Conservation (phyloP, 2,888 invertebrate genomes). For the Brachyptera risi region DNA sequence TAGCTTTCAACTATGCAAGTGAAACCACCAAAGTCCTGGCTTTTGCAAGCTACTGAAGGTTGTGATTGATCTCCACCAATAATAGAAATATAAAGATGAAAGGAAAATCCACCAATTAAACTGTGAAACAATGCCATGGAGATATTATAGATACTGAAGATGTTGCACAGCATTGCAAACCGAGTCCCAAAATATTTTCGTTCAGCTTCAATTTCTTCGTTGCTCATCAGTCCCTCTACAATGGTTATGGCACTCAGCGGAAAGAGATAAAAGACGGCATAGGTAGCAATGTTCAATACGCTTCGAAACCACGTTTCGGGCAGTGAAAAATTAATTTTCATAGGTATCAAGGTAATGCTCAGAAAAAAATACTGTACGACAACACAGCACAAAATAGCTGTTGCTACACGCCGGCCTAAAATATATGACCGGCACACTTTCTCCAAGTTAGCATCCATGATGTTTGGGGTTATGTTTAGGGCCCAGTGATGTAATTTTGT, state of each 20-base stretch:
- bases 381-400: slow-evolving; percentile 58
- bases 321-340: slow-evolving; percentile 60
- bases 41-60: slow-evolving; percentile 49
- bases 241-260: slow-evolving; percentile 61
- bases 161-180: slow-evolving; percentile 59
- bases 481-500: no score
- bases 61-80: slow-evolving; percentile 56
- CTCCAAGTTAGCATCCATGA: no score
- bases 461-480: no score
- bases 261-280: slow-evolving; percentile 62
- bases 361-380: slow-evolving; percentile 42
- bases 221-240: slow-evolving; percentile 67
- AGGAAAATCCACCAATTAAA: slow-evolving; percentile 60
- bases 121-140: slow-evolving; percentile 56
- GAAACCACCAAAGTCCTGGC: slow-evolving; percentile 31
- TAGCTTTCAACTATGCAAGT: slow-evolving; percentile 63
- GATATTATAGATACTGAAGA: slow-evolving; percentile 58
- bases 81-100: slow-evolving; percentile 65
- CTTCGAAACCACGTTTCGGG: slow-evolving; percentile 61
- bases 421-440: background rate
- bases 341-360: slow-evolving; percentile 41
- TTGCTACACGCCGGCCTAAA: slow-evolving; percentile 53
- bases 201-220: slow-evolving; percentile 62
- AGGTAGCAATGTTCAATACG: slow-evolving; percentile 54
- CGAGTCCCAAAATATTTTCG: slow-evolving; percentile 60